These are phyloP conservation scores for Centruroides sculpturatus DNA, from an alignment of 1,140 invertebrate genomes.

Conservation along the genomic window DNA sequence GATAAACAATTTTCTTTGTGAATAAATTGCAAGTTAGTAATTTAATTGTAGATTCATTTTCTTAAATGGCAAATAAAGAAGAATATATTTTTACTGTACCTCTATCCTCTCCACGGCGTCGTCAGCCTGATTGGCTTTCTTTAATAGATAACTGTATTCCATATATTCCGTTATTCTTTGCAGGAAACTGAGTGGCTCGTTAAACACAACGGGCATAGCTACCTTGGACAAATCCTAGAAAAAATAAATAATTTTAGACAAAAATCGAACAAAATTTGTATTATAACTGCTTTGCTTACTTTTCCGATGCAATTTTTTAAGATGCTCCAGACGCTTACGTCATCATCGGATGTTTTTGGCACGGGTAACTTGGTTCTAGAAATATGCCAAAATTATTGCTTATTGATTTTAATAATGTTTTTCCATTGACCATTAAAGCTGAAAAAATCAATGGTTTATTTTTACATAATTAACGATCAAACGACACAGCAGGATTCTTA, in stretches of 20 bases:
- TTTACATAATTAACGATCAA: no score
- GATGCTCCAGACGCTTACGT: slow-evolving; percentile 88
- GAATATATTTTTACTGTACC: slow-evolving; percentile 25
- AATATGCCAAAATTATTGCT: neutral
- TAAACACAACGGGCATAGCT: slow-evolving; percentile 93
- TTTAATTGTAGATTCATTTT: no score
- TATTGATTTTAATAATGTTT: no score
- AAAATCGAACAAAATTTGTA: neutral
- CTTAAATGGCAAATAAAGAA: no score
- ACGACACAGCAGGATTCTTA: no score
- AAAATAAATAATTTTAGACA: neutral
- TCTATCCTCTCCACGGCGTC: slow-evolving; percentile 65
- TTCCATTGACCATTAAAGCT: no score
- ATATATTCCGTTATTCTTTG: slow-evolving; percentile 89
- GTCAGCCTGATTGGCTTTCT: slow-evolving; percentile 51
- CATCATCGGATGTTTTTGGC: slow-evolving; percentile 65
- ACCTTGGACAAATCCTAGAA: slow-evolving; percentile 76
- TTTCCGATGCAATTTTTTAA: slow-evolving; percentile 87
- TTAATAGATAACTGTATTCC: slow-evolving; percentile 76
- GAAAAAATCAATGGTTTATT: no score
- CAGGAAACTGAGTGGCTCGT: slow-evolving; percentile 89
- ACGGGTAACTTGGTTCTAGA: slow-evolving; percentile 59
- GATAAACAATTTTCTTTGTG: slow-evolving; percentile 8
- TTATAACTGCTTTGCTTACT: neutral
- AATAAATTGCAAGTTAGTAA: no score